Conservation (phyloP, 2,113 vertebrate genomes). For the Lasiurus cinereus region DNA sequence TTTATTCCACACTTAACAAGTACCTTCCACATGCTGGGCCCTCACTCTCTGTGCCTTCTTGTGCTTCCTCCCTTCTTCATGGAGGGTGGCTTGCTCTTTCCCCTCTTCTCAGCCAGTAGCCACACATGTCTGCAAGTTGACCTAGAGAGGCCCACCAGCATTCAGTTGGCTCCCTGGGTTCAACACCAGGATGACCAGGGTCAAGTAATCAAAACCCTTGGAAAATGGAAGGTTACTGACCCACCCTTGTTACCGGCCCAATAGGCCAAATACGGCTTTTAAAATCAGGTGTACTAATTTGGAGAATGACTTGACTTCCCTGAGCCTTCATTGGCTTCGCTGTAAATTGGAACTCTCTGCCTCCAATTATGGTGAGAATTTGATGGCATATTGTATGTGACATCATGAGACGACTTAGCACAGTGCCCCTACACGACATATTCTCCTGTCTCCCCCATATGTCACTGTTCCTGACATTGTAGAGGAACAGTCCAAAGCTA, state of each 20-base stretch:
- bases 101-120: not conserved
- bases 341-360: not conserved
- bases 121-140: not conserved
- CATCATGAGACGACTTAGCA: not conserved
- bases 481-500: rapidly evolving
- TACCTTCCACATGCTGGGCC: rapidly evolving
- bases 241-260: not conserved
- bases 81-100: not conserved
- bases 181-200: not conserved
- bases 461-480: not conserved
- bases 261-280: not conserved
- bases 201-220: not conserved
- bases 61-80: not conserved
- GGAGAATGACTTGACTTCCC: not conserved
- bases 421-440: not conserved
- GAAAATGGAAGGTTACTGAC: not conserved
- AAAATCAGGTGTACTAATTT: not conserved
- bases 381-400: not conserved
- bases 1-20: not conserved
- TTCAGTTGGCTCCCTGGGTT: not conserved
- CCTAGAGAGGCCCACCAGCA: not conserved
- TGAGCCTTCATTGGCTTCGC: not conserved
- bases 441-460: not conserved
- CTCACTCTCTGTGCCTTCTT: not conserved
- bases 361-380: not conserved